A percentile compares a stretch with the other conserved stretches of the same genome.
Conservation (phyloP, 2,113 vertebrate species). For the Rhinopomastus cyanomelas region DNA sequence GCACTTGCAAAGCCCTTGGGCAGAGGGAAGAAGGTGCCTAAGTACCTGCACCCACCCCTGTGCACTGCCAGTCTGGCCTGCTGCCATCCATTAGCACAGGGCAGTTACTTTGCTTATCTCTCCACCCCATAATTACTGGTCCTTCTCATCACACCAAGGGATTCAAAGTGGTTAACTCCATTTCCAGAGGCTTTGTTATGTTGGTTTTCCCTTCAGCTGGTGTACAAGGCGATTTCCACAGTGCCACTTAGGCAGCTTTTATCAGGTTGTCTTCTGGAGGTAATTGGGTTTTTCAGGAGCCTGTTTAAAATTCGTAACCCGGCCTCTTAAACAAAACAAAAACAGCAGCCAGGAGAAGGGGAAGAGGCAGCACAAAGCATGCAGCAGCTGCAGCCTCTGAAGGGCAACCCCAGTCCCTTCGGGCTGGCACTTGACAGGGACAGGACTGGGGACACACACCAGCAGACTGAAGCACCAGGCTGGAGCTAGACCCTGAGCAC, state of each 20-base stretch:
- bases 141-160: constrained; percentile 18
- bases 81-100: constrained; percentile 12
- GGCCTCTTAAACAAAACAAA: constrained; percentile 48
- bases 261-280: constrained; percentile 65
- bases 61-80: not conserved
- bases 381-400: constrained; percentile 19
- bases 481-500: not conserved
- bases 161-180: constrained; percentile 70
- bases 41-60: not conserved
- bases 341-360: constrained; percentile 38
- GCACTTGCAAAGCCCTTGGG: not conserved
- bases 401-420: not conserved
- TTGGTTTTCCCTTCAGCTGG: constrained; percentile 61
- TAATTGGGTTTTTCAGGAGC: constrained; percentile 58
- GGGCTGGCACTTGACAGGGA: not conserved
- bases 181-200: constrained; percentile 71
- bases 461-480: not conserved
- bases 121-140: constrained; percentile 38
- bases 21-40: not conserved
- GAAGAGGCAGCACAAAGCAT: constrained; percentile 30
- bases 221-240: constrained; percentile 60
- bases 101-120: constrained; percentile 18
- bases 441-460: not conserved
- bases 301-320: constrained; percentile 58
- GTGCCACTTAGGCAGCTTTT: constrained; percentile 62